Evolutionary conservation across 2,888 invertebrate genomes (phyloP), one percentile per base, ranked within the genome.

Genomic region (Folsomia candida): DNA sequence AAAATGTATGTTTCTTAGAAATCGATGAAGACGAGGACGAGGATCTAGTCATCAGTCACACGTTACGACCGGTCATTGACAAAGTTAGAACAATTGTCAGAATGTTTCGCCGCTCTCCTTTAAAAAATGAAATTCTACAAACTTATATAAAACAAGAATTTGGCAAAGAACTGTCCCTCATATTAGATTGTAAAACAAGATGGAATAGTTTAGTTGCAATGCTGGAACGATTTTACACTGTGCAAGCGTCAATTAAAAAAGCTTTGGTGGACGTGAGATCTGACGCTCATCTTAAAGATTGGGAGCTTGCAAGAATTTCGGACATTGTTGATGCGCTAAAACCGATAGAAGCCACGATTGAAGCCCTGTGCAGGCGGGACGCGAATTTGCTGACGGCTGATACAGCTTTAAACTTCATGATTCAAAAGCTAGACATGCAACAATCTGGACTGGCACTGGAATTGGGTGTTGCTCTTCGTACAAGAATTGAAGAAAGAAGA

Each of bases 81-180:
- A 63, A 63, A 22, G 22, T 63, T 2, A 63, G 63, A n/a, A 14
- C 2, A 2, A 37, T 63, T 37, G 29, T 29, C 14, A 63, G n/a
- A 37, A 3, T 24, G 6, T 63, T 63, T 24, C 18, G 22, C n/a
- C n/a, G n/a, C n/a, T 64, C 64, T 6, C 51, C 65, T n/a, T n/a
- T 51, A 26, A 65, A 65, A 65, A 65, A 47, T 26, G 65, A 51
- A 54, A 54, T 26, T 6, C 18, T 65, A 18, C 65, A 65, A 65
- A 24, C 1, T 6, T 51, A 65, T 25, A 28, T 65, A 1, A 26
- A 24, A 25, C 1, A 26, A 1, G 65, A 65, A n/a, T 2, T 11
- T 1, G 25, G 26, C 0, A 14, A 9, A 18, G 65, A 65, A 65
- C n/a, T 51, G 14, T 6, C 14, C 0, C n/a, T 65, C 4, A 20